These are phyloP conservation scores for Xylota sylvarum DNA, from an alignment of 2,888 invertebrate genomes.

Conservation along the genomic window DNA sequence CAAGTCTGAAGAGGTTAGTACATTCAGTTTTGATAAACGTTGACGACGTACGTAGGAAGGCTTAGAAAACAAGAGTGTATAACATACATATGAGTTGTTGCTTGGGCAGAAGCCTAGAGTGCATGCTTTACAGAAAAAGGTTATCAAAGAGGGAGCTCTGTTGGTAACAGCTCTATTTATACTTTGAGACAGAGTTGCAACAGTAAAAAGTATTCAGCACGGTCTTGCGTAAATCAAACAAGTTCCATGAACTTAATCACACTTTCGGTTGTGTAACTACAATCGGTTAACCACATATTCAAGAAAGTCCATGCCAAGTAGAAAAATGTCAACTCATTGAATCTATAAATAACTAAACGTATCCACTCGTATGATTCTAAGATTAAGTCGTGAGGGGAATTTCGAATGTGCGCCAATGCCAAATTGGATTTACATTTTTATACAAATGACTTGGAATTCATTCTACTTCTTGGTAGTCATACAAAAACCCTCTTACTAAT, in stretches of 20 bases:
- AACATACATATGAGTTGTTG: not conserved
- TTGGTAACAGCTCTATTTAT: not conserved
- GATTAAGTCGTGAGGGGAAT: not conserved
- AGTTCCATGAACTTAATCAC: not conserved
- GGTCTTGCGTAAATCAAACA: not conserved
- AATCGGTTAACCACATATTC: not conserved
- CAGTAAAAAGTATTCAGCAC: too few species aligned
- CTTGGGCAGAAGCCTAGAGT: not conserved
- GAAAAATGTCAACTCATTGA: not conserved
- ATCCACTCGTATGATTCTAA: not conserved
- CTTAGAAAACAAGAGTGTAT: not conserved
- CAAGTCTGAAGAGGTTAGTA: conserved; percentile 5
- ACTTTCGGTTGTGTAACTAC: not conserved
- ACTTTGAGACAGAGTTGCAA: not conserved
- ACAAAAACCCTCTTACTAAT: not conserved
- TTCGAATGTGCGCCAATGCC: not conserved
- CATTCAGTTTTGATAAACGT: conserved; percentile 5
- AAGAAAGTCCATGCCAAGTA: not conserved
- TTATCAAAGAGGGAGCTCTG: not conserved
- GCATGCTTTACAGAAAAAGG: not conserved
- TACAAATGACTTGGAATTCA: not conserved
- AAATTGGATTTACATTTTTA: not conserved
- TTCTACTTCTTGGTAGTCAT: not conserved
- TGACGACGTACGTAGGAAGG: not conserved
- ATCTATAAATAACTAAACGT: not conserved